Conservation (phyloP, 2,113 vertebrate species). For the Coregonus clupeaformis region DNA sequence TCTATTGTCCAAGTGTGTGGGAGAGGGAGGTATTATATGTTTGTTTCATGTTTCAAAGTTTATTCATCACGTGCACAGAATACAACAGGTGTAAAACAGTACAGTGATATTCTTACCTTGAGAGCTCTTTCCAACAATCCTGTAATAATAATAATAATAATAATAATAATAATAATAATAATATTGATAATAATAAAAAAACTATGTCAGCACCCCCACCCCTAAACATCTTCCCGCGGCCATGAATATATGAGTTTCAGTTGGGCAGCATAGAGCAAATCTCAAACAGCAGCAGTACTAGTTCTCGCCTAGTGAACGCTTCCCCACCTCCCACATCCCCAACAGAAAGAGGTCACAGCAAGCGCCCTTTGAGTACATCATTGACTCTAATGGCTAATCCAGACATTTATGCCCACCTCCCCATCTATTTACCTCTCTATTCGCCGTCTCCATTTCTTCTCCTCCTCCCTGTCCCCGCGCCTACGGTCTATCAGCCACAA, state of each 20-base stretch:
- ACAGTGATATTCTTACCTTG: too few relatives aligned
- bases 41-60: neutral
- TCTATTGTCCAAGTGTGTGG: neutral
- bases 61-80: too few relatives aligned
- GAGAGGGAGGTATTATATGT: neutral
- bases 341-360: slow-evolving; percentile 22
- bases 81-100: too few relatives aligned
- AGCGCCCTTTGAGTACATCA: slow-evolving; percentile 1
- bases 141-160: too few relatives aligned
- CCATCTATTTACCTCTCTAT: slow-evolving; percentile 5
- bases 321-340: slow-evolving; percentile 24
- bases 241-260: too few relatives aligned
- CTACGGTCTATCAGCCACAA: slow-evolving; percentile 1
- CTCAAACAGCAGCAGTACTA: too few relatives aligned
- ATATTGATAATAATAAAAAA: too few relatives aligned
- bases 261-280: too few relatives aligned
- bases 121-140: too few relatives aligned
- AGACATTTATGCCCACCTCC: slow-evolving; percentile 10
- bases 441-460: neutral
- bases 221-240: too few relatives aligned
- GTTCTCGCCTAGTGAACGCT: slow-evolving; percentile 26
- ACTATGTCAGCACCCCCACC: too few relatives aligned
- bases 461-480: neutral
- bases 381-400: slow-evolving; percentile 18
- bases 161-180: too few relatives aligned